Evolutionary conservation across 2,113 vertebrate genomes (phyloP).

Genomic region (Amphilophus citrinellus): DNA sequence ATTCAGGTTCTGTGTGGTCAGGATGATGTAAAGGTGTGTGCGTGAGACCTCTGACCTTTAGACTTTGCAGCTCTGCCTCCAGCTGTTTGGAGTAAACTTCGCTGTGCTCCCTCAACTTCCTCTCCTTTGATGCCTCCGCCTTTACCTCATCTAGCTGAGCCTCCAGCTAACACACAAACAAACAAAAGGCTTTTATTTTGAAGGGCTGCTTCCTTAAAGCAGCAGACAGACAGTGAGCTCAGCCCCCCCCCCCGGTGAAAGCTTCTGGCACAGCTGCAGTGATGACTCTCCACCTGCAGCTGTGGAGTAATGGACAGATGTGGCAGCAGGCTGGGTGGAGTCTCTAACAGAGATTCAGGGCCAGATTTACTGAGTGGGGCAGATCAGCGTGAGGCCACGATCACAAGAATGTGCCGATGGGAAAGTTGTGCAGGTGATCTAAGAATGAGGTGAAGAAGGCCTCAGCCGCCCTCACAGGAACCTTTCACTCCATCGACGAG

Average conservation of each 20-base stretch:
- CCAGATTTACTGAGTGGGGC: background rate
- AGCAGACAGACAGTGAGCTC: background rate
- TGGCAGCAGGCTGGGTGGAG: background rate
- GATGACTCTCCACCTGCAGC: background rate
- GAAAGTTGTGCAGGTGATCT: background rate
- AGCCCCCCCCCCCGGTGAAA: background rate
- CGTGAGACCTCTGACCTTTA: constrained; percentile 84
- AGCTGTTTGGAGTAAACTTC: constrained; percentile 92
- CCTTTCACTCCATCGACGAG: no score
- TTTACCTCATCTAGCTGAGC: constrained; percentile 88
- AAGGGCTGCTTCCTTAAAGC: constrained; percentile 1
- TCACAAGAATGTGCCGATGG: no score
- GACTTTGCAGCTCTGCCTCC: constrained; percentile 89
- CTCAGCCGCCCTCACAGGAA: no score
- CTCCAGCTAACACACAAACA: constrained; percentile 86
- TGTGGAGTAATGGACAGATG: no score
- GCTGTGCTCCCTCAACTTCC: constrained; percentile 93
- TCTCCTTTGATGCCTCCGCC: constrained; percentile 93
- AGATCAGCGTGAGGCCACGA: no score
- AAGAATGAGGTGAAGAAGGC: background rate
- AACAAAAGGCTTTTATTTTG: constrained; percentile 29
- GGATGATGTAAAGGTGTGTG: background rate
- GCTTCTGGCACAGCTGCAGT: background rate
- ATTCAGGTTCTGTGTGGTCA: background rate
- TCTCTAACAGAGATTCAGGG: no score